phyloP scores from a whole-genome alignment of 2,113 vertebrate species.

The Cyanistes caeruleus region DNA sequence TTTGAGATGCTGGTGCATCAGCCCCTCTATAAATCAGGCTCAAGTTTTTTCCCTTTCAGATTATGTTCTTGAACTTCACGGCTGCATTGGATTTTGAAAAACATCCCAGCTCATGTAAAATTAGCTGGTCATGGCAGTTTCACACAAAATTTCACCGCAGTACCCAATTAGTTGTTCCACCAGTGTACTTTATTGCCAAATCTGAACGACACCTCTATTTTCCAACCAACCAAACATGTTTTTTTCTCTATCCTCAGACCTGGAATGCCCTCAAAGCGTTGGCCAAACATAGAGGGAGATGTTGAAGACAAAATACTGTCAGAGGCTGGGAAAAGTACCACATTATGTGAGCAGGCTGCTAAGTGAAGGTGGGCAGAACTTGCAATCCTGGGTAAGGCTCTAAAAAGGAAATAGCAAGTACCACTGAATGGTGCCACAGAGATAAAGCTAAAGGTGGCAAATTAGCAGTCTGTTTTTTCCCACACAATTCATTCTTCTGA shows the following conservation, averaged over 20 bases:
- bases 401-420: constrained; percentile 7
- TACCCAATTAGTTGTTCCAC: not conserved
- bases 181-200: not conserved
- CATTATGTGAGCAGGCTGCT: not conserved
- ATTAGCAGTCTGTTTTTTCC: not conserved
- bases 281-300: not conserved
- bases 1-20: not conserved
- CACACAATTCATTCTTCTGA: not conserved
- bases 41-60: not conserved
- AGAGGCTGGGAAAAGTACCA: not conserved
- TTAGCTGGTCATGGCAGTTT: not conserved
- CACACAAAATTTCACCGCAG: not conserved
- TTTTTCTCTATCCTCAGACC: not conserved
- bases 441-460: not conserved
- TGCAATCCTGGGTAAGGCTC: not conserved
- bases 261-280: not conserved
- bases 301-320: not conserved
- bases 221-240: not conserved
- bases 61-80: not conserved
- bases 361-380: not conserved
- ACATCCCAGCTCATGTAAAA: not conserved
- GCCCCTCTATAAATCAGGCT: not conserved
- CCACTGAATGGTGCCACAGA: not conserved
- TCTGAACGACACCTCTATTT: not conserved
- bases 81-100: not conserved